A percentile compares a stretch with the other conserved stretches of the same genome.
Evolutionary conservation across 1,140 invertebrate species (phyloP).

Genomic region (Cyphomyrmex costatus): DNA sequence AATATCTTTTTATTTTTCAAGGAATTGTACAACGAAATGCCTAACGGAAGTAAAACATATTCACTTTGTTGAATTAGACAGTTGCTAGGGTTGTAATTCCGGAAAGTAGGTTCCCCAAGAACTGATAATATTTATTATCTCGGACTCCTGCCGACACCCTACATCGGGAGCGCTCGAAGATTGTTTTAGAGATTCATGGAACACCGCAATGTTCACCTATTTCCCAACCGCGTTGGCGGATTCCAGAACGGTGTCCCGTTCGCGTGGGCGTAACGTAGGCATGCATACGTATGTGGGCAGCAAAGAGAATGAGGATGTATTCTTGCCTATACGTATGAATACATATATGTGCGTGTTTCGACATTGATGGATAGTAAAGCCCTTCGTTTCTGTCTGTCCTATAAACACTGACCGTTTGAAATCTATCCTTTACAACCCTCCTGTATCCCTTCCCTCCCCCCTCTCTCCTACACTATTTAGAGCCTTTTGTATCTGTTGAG

Average conservation of each 20-base stretch:
- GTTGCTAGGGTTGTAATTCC: neutral
- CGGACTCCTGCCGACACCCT: neutral
- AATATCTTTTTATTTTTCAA: neutral
- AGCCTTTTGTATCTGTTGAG: constrained; percentile 18
- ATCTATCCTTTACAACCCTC: constrained; percentile 35
- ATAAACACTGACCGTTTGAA: constrained; percentile 72
- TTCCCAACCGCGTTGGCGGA: constrained; percentile 36
- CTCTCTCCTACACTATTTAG: constrained; percentile 32
- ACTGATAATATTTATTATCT: neutral
- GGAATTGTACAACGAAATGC: neutral
- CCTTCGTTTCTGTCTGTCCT: constrained; percentile 49
- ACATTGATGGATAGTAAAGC: constrained; percentile 68
- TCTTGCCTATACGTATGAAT: neutral
- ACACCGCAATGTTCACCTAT: constrained; percentile 32
- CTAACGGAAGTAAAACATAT: neutral
- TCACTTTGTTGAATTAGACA: neutral
- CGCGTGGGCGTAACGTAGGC: constrained; percentile 36
- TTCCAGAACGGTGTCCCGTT: constrained; percentile 48
- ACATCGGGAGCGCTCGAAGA: constrained; percentile 32
- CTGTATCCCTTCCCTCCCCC: too few relatives aligned
- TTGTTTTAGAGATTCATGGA: constrained; percentile 60
- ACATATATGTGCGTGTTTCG: constrained; percentile 19
- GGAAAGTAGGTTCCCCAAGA: constrained; percentile 1
- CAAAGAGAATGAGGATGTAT: constrained; percentile 39
- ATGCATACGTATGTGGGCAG: constrained; percentile 13